Evolutionary conservation across 92 coral and sea anemone genomes (phyloP).

Genomic region (Palythoa grandis): DNA sequence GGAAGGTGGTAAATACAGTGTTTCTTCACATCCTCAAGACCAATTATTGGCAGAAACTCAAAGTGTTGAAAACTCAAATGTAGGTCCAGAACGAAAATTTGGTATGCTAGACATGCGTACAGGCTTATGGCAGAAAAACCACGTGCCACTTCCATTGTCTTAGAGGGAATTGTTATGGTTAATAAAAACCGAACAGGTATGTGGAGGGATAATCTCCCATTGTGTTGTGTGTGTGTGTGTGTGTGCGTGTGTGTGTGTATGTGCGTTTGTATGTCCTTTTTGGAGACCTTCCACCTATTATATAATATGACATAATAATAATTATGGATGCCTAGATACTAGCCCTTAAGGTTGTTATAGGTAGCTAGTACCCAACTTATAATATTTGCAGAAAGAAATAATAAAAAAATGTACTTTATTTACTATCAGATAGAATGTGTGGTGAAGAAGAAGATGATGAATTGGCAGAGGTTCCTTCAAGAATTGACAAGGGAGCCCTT

Average conservation of each 20-base stretch:
- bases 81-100: slow-evolving; percentile 46
- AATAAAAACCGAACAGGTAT: slow-evolving; percentile 31
- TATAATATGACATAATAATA: no score
- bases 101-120: slow-evolving; percentile 50
- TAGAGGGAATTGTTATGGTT: slow-evolving; percentile 49
- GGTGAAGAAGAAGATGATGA: slow-evolving; percentile 26
- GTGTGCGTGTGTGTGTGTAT: no score
- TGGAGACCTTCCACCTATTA: no score
- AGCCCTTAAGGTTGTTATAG: no score
- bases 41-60: slow-evolving; percentile 11
- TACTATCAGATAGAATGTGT: background rate
- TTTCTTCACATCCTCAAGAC: background rate
- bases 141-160: slow-evolving; percentile 32
- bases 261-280: no score
- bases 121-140: slow-evolving; percentile 42
- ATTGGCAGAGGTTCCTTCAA: slow-evolving; percentile 4
- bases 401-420: no score
- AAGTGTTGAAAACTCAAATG: slow-evolving; percentile 33
- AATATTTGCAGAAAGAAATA: slow-evolving; percentile 19
- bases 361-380: no score
- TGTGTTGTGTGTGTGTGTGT: no score
- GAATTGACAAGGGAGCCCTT: slow-evolving; percentile 31
- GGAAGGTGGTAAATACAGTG: slow-evolving; percentile 43
- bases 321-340: no score
- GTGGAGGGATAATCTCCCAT: slow-evolving; percentile 34